Base-by-base conservation (phyloP, 1,140 invertebrate genomes). In the Odontomachus brunneus region DNA sequence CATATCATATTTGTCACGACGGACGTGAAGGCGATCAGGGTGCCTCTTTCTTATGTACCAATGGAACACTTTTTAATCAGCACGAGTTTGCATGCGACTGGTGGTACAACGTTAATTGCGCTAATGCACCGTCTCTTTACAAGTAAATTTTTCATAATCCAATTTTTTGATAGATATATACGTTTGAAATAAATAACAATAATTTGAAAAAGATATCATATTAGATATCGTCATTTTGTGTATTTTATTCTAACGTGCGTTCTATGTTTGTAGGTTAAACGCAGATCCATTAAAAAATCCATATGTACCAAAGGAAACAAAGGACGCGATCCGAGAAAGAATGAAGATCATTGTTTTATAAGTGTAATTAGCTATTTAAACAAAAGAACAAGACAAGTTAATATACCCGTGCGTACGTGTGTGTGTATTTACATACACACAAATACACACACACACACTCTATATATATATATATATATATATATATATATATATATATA, bases 91-190 rank as follows among this genome's bases (percentile, higher is more conserved):
- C 97, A 29, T 98, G 98, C 88, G 98, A 98, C 91, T 98, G 97
- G 97, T 98, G 97, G 97, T 98, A 98, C 93, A 98, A 98, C 90
- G 97, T 98, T 0, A 96, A 98, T 90, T 98, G 96, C 86, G 95
- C 95, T 11, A 95, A 96, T 88, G 97, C 97, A 26, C 94, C 95
- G 3, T 92, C 94, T 63, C 93, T 95, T 67, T 97, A 97, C 92
- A 95, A 94, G 96, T 96, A 93, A 93, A 90, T 84, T 84, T 80
- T 74, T 90, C 88, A 48, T 22, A 3, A n/a, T 51, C 17, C 17
- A 74, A n/a, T 24, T 11, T 3, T n/a, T 4, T 3, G 38, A 15
- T 2, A 81, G 9, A 29, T 33, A 59, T 60, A 12, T 19, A 22
- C 7, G 29, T 2, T 60, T 53, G 59, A 11, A 26, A 55, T 33